These are phyloP conservation scores for Neoarius graeffei DNA, from an alignment of 2,113 vertebrate species.

Conservation along the genomic window DNA sequence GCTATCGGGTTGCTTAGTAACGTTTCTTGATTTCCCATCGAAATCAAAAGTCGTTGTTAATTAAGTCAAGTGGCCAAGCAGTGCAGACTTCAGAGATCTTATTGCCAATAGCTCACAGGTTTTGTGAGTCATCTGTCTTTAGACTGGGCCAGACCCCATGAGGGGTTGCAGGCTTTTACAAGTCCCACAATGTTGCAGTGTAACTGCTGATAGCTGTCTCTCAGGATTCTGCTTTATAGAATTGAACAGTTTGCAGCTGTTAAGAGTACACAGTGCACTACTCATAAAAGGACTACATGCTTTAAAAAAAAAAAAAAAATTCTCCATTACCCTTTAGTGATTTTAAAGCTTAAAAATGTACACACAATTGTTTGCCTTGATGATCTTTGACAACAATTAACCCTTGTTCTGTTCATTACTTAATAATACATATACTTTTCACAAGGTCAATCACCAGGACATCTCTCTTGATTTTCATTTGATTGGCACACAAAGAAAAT, in stretches of 20 bases:
- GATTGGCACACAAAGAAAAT: background rate
- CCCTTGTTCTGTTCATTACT: background rate
- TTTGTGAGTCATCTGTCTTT: slow-evolving; percentile 23
- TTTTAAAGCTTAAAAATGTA: background rate
- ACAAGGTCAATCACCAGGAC: background rate
- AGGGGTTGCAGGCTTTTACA: background rate
- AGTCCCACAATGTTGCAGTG: background rate
- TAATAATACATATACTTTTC: background rate
- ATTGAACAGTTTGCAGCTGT: background rate
- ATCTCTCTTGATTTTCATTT: background rate
- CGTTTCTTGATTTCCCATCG: slow-evolving; percentile 22
- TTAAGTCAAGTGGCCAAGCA: background rate
- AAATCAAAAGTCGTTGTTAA: slow-evolving; percentile 31
- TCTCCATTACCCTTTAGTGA: too few species aligned
- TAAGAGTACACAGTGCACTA: background rate
- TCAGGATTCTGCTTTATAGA: background rate
- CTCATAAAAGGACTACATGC: background rate
- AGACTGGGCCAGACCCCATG: background rate
- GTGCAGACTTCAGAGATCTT: background rate
- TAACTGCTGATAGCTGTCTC: slow-evolving; percentile 5
- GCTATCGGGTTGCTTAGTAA: slow-evolving; percentile 38
- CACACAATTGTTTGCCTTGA: background rate
- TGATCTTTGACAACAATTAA: background rate
- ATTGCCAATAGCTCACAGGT: background rate
- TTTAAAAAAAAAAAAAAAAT: background rate